phyloP scores from a whole-genome alignment of 2,113 vertebrate species.

The Zosterops japonicus region DNA sequence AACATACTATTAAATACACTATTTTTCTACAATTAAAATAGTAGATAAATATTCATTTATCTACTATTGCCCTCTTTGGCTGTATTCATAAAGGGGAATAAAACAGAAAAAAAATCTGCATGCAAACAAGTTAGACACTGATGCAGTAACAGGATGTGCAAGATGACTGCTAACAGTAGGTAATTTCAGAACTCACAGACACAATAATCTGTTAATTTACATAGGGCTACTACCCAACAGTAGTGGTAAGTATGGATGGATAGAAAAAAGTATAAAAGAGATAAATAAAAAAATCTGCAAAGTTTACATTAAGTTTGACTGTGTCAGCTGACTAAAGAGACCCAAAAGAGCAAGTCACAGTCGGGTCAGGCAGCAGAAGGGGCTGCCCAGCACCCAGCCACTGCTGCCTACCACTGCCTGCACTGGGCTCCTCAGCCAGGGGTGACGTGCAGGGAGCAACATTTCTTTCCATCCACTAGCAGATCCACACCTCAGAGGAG shows the following conservation, averaged over 20 bases:
- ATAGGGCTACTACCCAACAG: neutral
- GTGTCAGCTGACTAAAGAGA: too few species aligned
- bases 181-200: neutral
- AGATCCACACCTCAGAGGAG: neutral
- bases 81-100: neutral
- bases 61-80: neutral
- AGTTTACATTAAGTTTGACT: too few species aligned
- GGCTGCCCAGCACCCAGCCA: too few species aligned
- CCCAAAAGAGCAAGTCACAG: too few species aligned
- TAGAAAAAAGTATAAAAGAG: neutral
- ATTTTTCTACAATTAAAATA: too few species aligned
- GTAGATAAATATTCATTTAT: neutral
- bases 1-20: too few species aligned
- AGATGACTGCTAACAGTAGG: neutral
- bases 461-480: accelerated
- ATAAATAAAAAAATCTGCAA: neutral
- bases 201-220: neutral
- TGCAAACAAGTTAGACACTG: neutral
- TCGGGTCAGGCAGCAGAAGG: too few species aligned
- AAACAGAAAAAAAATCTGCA: neutral
- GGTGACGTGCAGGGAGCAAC: neutral
- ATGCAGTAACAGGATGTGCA: neutral
- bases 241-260: neutral
- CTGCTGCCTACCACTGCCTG: neutral
- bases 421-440: accelerated